These are phyloP conservation scores for Novumbra hubbsi DNA, from an alignment of 2,797 vertebrate genomes.

Conservation along the genomic window DNA sequence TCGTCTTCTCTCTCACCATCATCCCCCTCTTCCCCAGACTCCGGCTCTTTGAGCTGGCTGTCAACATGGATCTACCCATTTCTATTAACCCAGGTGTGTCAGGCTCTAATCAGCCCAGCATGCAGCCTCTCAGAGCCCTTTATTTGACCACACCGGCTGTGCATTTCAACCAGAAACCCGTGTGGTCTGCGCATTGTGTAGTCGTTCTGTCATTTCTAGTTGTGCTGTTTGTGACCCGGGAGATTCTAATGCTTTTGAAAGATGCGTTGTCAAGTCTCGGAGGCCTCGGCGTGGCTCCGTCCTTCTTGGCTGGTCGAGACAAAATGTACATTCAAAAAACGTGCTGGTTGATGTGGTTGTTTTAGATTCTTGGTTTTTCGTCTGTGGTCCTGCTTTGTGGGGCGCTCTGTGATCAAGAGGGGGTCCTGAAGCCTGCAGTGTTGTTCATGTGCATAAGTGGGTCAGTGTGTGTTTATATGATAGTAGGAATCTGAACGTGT, in stretches of 20 bases:
- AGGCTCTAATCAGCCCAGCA: constrained; percentile 13
- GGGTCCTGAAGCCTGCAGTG: constrained; percentile 26
- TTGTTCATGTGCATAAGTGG: constrained; percentile 50
- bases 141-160: constrained; percentile 3
- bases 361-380: constrained; percentile 20
- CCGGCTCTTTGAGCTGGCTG: constrained; percentile 35
- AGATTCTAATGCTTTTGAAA: neutral
- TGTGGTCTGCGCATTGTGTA: neutral
- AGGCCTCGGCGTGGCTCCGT: neutral
- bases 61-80: constrained; percentile 57
- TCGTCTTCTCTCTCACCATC: too few species aligned
- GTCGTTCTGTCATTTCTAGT: neutral
- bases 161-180: neutral
- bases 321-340: constrained; percentile 37
- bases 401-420: constrained; percentile 20
- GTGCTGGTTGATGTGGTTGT: constrained; percentile 31
- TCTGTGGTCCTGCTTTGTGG: constrained; percentile 11
- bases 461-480: constrained; percentile 63
- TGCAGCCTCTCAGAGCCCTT: neutral
- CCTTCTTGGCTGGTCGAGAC: constrained; percentile 39
- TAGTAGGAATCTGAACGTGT: constrained; percentile 41
- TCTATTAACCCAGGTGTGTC: constrained; percentile 44
- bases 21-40: constrained; percentile 45
- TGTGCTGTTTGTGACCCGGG: neutral
- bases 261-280: neutral